Conservation (phyloP, 2,113 vertebrate species). For the Heteronetta atricapilla region DNA sequence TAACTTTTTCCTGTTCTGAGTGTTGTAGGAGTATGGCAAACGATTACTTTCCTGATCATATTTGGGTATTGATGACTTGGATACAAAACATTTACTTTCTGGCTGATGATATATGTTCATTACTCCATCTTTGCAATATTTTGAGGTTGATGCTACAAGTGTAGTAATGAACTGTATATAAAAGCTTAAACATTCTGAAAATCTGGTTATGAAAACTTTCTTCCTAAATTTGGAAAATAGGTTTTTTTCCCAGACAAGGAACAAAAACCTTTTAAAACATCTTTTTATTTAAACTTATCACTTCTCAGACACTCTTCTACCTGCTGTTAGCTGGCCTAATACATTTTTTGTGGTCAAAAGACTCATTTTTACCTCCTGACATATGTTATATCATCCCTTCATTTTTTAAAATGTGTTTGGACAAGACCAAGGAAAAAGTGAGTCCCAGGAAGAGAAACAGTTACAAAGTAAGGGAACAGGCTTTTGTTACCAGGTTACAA, state of each 20-base stretch:
- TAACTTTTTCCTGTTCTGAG: background rate
- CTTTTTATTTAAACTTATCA: background rate
- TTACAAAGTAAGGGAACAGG: background rate
- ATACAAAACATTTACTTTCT: background rate
- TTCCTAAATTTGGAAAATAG: background rate
- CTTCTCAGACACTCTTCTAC: background rate
- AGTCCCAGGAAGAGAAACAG: background rate
- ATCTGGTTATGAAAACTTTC: background rate
- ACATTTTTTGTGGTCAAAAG: background rate
- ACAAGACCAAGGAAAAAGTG: background rate
- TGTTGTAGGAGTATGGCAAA: background rate
- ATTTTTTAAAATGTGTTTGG: background rate
- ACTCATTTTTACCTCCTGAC: background rate
- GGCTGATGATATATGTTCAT: background rate
- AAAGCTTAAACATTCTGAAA: background rate
- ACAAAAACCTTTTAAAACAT: fast-evolving
- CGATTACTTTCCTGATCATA: background rate
- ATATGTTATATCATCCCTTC: background rate
- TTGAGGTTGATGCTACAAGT: background rate
- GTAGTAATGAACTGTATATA: background rate
- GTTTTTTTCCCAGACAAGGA: background rate
- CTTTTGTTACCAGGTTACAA: conserved; percentile 45
- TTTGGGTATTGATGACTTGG: background rate
- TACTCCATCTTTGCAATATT: background rate
- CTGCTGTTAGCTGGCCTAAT: background rate